Conservation (phyloP, 1,140 invertebrate species). For the Drosophila bocki region DNA sequence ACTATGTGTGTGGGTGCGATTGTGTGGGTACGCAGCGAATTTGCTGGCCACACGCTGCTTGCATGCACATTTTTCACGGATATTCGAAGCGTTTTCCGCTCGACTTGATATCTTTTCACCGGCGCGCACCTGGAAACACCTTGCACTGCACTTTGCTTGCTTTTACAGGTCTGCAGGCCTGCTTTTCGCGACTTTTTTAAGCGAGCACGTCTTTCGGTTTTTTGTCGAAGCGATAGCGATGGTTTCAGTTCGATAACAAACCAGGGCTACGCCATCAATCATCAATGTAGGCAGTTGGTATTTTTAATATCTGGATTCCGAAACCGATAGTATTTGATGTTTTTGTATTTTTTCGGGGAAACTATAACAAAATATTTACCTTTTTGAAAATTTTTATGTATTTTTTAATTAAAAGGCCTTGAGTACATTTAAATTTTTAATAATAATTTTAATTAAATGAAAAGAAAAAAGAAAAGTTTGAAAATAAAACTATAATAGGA, state of each 20-base stretch:
- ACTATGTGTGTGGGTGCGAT: conserved; percentile 47
- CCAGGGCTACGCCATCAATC: not conserved
- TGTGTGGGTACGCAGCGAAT: conserved; percentile 46
- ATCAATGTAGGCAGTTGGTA: not conserved
- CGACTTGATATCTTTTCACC: not conserved
- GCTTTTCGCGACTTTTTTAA: conserved; percentile 13
- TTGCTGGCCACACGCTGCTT: conserved; percentile 71
- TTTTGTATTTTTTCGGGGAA: too few relatives aligned
- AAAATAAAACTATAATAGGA: too few relatives aligned
- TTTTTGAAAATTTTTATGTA: too few relatives aligned
- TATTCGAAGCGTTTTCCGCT: not conserved
- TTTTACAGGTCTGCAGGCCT: conserved; percentile 8
- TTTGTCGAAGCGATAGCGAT: conserved; percentile 26
- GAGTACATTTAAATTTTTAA: too few relatives aligned
- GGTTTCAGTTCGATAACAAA: not conserved
- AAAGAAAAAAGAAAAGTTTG: too few relatives aligned
- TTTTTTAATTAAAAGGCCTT: too few relatives aligned
- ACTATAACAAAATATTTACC: too few relatives aligned
- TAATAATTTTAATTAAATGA: too few relatives aligned
- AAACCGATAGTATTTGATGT: too few relatives aligned
- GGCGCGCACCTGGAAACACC: not conserved
- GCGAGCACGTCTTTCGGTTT: conserved; percentile 32
- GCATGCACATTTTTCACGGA: conserved; percentile 52
- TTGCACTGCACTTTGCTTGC: not conserved
- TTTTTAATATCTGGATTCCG: not conserved